Base-by-base conservation (phyloP, 2,113 vertebrate species). In the Heterochromis multidens region DNA sequence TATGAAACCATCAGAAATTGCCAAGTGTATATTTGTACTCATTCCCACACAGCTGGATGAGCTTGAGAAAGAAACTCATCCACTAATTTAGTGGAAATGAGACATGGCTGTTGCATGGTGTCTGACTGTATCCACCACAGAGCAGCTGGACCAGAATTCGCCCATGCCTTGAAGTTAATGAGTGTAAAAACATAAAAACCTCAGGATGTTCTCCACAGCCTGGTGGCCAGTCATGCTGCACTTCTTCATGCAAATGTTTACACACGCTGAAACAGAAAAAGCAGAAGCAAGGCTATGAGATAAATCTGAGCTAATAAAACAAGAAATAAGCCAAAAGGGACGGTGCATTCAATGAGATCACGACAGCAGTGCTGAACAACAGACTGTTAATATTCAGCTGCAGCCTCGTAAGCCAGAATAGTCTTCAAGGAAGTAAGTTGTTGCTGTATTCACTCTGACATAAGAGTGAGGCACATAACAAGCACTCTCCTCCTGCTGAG, bases 131-230 rank as follows among this genome's bases (percentile, higher is more conserved):
- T 89, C 88, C 92, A 92, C 25, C 89, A 95, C 83, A 16, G 60
- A 87, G 0, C 31, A 81, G 94, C 74, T 93, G 90, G 91, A 80
- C 70, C 94, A 95, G 94, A 95, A 95, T 95, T 95, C 93, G 0
- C 21, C 94, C 94, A 92, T 94, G 94, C 92, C 23, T 72, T 23
- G 6, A 12, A 21, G 14, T 17, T 19, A 35, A 65, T 3, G 23
- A 40, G 19, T 9, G 43, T 60, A 49, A n/a, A 77, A 72, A 90
- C 88, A 25, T 93, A 98, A 98, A 97, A 43, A 97, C 96, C 87
- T 97, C 96, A 95, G 93, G 0, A 96, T 97, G 52, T 96, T 97
- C 77, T 96, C 97, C 85, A 19, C 7, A 3, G 33, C 10, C 80
- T 25, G 72, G 3, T 12, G 25, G 23, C 74, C 29, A 13, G 79